Base-by-base conservation (phyloP, 2,113 vertebrate genomes). In the Amblyornis subalaris region DNA sequence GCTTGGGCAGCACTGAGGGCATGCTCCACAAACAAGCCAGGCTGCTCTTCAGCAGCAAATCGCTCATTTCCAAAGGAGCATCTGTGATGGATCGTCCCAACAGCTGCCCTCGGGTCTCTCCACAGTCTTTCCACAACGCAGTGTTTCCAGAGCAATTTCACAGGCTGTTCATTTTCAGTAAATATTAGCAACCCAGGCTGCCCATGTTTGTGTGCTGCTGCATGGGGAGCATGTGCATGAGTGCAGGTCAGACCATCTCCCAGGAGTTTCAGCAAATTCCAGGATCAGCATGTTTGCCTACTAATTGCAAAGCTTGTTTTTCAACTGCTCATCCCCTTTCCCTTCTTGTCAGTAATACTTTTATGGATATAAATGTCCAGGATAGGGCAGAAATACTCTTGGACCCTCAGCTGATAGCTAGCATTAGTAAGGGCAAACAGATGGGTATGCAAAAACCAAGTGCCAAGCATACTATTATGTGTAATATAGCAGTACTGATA, bases 151-250 rank as follows among this genome's bases (percentile, higher is more conserved):
- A 92, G 90, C 0, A 10, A 94, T 94, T 96, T 96, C 96, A 95
- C 69, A 92, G 95, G 71, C 90, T 94, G 73, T 77, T 97, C 88
- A 65, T 92, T 91, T 88, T 89, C 92, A 96, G 66, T 81, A 90
- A 95, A 83, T 84, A 93, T 64, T 40, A 82, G 62, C 62, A 75
- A 91, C 38, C 26, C 61, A 11, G 85, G 47, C 53, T 84, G 65
- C 26, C 48, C 28, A 6, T 31, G 60, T 71, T 44, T 22, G 29
- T 6, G 40, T 26, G 33, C 28, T 58, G 75, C 71, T 78, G 42
- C 28, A 17, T 9, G 21, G 36, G 64, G 31, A 72, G 25, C 6
- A 0, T 0, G 0, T 33, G 60, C 26, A 2, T 2, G 19, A 64
- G 2, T 47, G 40, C 45, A 31, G 77, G 58, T 42, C 85, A 66